These are phyloP conservation scores for Sycophaga agraensis DNA, from an alignment of 1,140 invertebrate species.

Conservation along the genomic window DNA sequence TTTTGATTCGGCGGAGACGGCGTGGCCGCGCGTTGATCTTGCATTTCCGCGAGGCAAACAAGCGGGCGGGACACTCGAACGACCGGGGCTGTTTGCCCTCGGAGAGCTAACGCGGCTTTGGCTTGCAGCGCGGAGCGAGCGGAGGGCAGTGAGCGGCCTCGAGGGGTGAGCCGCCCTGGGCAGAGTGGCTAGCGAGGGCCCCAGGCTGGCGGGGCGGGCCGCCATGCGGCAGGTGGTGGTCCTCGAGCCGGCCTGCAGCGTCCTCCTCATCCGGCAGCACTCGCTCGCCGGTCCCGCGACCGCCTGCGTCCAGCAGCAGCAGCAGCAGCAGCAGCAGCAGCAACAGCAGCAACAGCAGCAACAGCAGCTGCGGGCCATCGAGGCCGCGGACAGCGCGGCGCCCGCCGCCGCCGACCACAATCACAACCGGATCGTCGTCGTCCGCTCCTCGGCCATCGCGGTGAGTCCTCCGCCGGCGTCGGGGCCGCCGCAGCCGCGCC, in stretches of 20 bases:
- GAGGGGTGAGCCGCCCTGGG: not conserved
- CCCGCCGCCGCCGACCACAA: constrained; percentile 47
- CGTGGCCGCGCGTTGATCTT: too few species aligned
- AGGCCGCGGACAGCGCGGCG: too few species aligned
- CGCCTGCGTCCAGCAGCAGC: not conserved
- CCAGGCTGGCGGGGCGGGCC: not conserved
- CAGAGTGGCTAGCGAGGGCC: not conserved
- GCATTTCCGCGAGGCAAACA: too few species aligned
- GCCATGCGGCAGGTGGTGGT: constrained; percentile 55
- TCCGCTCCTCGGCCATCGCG: constrained; percentile 42
- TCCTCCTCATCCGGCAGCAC: constrained; percentile 55
- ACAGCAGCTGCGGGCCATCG: constrained; percentile 31
- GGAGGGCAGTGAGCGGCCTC: constrained; percentile 10
- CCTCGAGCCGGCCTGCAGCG: constrained; percentile 54
- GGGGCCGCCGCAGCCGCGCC: too few species aligned
- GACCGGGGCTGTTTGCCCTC: too few species aligned
- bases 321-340: not conserved
- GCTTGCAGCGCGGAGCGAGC: not conserved
- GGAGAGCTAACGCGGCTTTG: too few species aligned
- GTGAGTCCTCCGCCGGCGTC: too few species aligned
- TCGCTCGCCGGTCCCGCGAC: constrained; percentile 35
- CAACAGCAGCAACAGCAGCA: not conserved
- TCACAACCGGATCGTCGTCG: constrained; percentile 55
- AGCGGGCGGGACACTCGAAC: too few species aligned
- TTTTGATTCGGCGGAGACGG: too few species aligned